These are phyloP conservation scores for Hemicrepidius hirtus DNA, from an alignment of 2,888 invertebrate genomes.

Conservation along the genomic window DNA sequence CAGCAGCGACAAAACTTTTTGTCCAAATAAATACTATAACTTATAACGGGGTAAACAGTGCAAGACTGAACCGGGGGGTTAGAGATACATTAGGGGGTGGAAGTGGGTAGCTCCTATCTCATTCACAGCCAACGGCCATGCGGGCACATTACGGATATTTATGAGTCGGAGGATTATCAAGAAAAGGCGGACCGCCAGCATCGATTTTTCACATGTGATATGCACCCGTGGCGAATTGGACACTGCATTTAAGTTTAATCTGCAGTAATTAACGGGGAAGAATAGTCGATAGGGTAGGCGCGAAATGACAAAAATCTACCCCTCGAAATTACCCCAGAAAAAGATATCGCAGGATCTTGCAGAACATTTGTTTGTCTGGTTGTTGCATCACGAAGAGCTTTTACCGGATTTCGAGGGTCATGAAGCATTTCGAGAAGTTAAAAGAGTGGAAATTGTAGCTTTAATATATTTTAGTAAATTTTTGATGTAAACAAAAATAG, in stretches of 20 bases:
- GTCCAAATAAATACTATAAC: constrained; percentile 50
- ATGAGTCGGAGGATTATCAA: constrained; percentile 70
- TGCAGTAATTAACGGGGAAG: constrained; percentile 39
- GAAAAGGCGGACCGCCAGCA: constrained; percentile 70
- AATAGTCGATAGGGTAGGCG: background rate
- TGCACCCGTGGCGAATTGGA: constrained; percentile 54
- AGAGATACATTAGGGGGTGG: constrained; percentile 58
- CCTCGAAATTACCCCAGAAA: background rate
- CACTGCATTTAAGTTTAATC: constrained; percentile 52
- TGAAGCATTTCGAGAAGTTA: too few species aligned
- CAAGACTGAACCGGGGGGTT: constrained; percentile 50
- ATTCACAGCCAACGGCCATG: constrained; percentile 72
- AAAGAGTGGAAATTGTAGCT: too few species aligned
- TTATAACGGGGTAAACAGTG: constrained; percentile 58
- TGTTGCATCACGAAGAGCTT: background rate
- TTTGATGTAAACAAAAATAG: too few species aligned
- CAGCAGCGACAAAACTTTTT: constrained; percentile 34
- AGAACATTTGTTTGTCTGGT: background rate
- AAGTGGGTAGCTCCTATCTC: constrained; percentile 65
- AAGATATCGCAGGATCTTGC: background rate
- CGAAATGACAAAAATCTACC: background rate
- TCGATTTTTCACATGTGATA: constrained; percentile 71
- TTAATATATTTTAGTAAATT: too few species aligned
- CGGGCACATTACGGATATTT: constrained; percentile 71
- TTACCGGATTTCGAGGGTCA: background rate